Evolutionary conservation across 2,113 vertebrate species (phyloP).

Genomic region (Phrynosoma platyrhinos): DNA sequence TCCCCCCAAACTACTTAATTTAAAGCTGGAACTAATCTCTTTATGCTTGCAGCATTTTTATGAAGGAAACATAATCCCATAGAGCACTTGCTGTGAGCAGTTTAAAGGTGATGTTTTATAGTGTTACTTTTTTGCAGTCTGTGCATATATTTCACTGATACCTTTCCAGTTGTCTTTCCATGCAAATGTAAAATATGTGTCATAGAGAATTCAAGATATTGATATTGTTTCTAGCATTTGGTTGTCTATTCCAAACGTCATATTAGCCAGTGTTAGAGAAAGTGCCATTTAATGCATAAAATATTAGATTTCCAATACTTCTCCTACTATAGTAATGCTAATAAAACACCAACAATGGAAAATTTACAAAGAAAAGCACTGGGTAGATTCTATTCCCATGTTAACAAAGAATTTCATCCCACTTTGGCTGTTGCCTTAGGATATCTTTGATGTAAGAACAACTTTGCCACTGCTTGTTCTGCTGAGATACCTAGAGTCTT

Average conservation of each 20-base stretch:
- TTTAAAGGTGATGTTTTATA: slow-evolving; percentile 61
- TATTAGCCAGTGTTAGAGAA: slow-evolving; percentile 33
- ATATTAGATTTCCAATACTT: slow-evolving; percentile 30
- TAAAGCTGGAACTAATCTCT: slow-evolving; percentile 58
- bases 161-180: slow-evolving; percentile 56
- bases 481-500: too few relatives aligned
- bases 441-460: background rate
- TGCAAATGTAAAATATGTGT: slow-evolving; percentile 35
- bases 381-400: background rate
- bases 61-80: slow-evolving; percentile 56
- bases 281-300: slow-evolving; percentile 41
- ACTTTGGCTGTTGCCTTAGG: background rate
- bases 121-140: slow-evolving; percentile 52
- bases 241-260: slow-evolving; percentile 28
- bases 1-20: slow-evolving; percentile 57
- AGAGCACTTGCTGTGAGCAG: slow-evolving; percentile 48
- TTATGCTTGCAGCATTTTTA: slow-evolving; percentile 60
- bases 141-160: slow-evolving; percentile 55
- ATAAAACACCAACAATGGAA: slow-evolving; percentile 12
- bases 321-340: slow-evolving; percentile 30
- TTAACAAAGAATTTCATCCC: background rate
- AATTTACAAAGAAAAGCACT: slow-evolving; percentile 51
- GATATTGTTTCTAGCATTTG: slow-evolving; percentile 25
- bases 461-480: background rate
- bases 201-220: slow-evolving; percentile 47